Evolutionary conservation across 2,113 vertebrate species (phyloP), one percentile per base, ranked within the genome.

Genomic region (Daubentonia madagascariensis): DNA sequence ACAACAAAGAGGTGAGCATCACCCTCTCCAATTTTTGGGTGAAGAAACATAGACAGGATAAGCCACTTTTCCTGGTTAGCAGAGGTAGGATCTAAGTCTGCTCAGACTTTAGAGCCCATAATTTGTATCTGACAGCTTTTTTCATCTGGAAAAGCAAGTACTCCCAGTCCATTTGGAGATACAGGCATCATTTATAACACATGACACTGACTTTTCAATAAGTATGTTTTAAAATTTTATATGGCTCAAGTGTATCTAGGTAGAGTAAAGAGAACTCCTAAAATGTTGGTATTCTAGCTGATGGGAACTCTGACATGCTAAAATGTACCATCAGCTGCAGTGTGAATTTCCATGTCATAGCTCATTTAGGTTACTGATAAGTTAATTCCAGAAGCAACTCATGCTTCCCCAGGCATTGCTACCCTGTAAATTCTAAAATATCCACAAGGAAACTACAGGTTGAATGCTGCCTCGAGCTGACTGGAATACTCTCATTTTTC

Each of bases 371-470:
- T 75, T 89, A 76, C 20, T 25, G 90, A n/a, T 1, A 54, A 68
- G 25, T 54, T 91, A 80, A 92, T 94, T 91, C 43, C 12, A 61
- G 88, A 96, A 85, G 75, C 30, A 57, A 83, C 5, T 54, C 40
- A 45, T 48, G 78, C 25, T 73, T 94, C 40, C 17, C 30, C 54
- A 37, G 83, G 83, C 57, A 78, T 45, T 83, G 48, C 86, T n/a
- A 75, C 11, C 45, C 43, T 48, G 8, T 80, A 88, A 88, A 80
- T 91, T 84, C 81, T 78, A 95, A 97, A 88, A 84, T 79, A 28
- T 61, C 50, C 65, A 89, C 54, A 76, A 88, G 93, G 85, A 85
- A 54, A 50, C 43, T 52, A 20, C 4, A 76, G 48, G 61, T 20
- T 48, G 67, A 68, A 61, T 18, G 91, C 65, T 13, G 68, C 78